Evolutionary conservation across 2,797 vertebrate species (phyloP).

Genomic region (Danio jaintianensis): DNA sequence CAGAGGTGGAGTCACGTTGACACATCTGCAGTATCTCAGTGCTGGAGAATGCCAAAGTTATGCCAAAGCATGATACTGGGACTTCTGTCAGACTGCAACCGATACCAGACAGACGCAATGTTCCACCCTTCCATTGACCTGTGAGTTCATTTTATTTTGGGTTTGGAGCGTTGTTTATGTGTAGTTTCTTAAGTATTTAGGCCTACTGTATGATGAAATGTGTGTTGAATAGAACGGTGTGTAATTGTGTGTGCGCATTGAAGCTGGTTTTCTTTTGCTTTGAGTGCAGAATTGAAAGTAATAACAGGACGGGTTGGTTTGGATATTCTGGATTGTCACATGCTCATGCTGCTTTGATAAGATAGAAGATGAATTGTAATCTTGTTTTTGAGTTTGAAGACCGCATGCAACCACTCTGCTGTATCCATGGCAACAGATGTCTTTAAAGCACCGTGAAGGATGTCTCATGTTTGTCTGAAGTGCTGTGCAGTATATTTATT

Average conservation of each 20-base stretch:
- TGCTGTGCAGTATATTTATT: slow-evolving; percentile 1
- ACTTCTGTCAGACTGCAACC: slow-evolving; percentile 57
- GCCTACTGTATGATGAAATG: slow-evolving; percentile 14
- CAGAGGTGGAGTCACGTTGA: slow-evolving; percentile 46
- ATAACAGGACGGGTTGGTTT: not conserved
- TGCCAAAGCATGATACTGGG: slow-evolving; percentile 46
- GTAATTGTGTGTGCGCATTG: not conserved
- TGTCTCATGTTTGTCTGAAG: slow-evolving; percentile 19
- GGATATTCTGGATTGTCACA: slow-evolving; percentile 7
- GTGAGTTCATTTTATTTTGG: slow-evolving; percentile 30
- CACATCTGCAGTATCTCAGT: slow-evolving; percentile 36
- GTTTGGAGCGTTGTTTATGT: slow-evolving; percentile 22
- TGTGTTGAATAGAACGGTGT: slow-evolving; percentile 13
- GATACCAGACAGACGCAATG: slow-evolving; percentile 42
- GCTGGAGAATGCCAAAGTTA: slow-evolving; percentile 44
- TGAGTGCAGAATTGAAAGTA: not conserved
- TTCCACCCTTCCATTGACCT: slow-evolving; percentile 31
- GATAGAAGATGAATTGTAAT: not conserved
- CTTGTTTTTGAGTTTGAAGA: slow-evolving; percentile 4
- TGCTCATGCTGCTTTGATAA: slow-evolving; percentile 13
- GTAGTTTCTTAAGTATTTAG: slow-evolving; percentile 1
- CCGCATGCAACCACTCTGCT: not conserved
- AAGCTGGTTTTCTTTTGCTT: not conserved
- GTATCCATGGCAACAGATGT: slow-evolving; percentile 28
- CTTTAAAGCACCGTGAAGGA: slow-evolving; percentile 1